These are phyloP conservation scores for Microplitis manilae DNA, from an alignment of 2,888 invertebrate genomes.

Conservation along the genomic window DNA sequence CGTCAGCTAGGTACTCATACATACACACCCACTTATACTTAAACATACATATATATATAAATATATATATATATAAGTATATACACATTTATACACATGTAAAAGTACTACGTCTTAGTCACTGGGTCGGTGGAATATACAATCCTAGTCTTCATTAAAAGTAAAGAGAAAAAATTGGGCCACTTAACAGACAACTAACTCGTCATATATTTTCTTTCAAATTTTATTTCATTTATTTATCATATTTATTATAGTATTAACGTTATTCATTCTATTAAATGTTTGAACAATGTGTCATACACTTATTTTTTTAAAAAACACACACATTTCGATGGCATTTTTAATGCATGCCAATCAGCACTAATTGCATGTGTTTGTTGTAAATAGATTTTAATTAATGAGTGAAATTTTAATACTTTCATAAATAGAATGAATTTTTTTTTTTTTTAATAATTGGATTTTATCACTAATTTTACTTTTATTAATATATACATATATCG, in stretches of 20 bases:
- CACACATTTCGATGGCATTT: background rate
- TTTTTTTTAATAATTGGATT: too few relatives aligned
- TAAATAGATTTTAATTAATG: background rate
- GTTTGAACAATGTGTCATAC: background rate
- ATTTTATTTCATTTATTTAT: background rate
- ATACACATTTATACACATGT: conserved; percentile 1
- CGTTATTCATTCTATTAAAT: background rate
- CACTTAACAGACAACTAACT: background rate
- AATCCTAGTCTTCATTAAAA: background rate
- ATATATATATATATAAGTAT: background rate
- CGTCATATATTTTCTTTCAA: background rate
- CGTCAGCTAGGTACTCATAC: background rate
- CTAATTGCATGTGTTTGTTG: background rate
- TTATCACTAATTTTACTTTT: background rate
- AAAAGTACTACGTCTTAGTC: background rate
- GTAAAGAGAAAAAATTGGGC: background rate
- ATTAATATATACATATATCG: too few relatives aligned
- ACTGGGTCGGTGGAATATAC: background rate
- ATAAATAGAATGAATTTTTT: background rate
- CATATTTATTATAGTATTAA: too few relatives aligned
- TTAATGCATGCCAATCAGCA: background rate
- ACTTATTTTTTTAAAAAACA: background rate
- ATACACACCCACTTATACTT: background rate
- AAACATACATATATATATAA: background rate
- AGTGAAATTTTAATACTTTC: background rate